Evolutionary conservation across 2,888 invertebrate species (phyloP), one percentile per base, ranked within the genome.

Genomic region (Drosophila limbata): DNA sequence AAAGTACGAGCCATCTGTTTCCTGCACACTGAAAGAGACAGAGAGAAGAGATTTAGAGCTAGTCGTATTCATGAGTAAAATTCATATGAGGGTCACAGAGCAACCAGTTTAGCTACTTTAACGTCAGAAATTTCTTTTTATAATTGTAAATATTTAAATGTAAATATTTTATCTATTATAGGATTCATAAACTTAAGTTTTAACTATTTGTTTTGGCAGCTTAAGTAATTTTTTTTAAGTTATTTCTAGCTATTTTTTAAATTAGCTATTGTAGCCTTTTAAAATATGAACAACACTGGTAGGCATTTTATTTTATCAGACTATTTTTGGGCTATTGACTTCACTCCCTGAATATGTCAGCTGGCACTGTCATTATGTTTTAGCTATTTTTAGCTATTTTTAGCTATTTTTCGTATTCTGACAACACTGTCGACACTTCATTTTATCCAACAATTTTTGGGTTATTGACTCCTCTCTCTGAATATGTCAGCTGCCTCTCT

Each of bases 1-100:
- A 93, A 98, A 98, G 93, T 98, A 98, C 63, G 97, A 97, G 9
- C 97, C 97, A 91, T 98, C 98, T 35, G 97, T 97, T 86, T 98
- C 97, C 94, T 98, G 98, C 15, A 98, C 97, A 81, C 98, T 98
- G 94, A 17, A 28, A 39, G 10, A 3, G 15, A 19, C 2, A 28
- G 45, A 8, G 9, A 15, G 17, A 17, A 5, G 10, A 15, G 6
- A 17, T 1, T 11, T 35, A 8, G 28, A 28, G 5, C 28, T 28
- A 28, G 8, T 28, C 2, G n/a, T 11, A 17, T 47, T 51, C n/a
- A 42, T 64, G 45, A 50, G 63, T 63, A 25, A 25, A 11, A 31
- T 40, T 17, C 35, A 42, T 61, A 59, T 48, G 64, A 51, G 37
- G 1, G 2, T n/a, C n/a, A 37, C 8, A n/a, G 63, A 47, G 56